phyloP scores from a whole-genome alignment of 2,113 vertebrate species.

The Colinus virginianus region DNA sequence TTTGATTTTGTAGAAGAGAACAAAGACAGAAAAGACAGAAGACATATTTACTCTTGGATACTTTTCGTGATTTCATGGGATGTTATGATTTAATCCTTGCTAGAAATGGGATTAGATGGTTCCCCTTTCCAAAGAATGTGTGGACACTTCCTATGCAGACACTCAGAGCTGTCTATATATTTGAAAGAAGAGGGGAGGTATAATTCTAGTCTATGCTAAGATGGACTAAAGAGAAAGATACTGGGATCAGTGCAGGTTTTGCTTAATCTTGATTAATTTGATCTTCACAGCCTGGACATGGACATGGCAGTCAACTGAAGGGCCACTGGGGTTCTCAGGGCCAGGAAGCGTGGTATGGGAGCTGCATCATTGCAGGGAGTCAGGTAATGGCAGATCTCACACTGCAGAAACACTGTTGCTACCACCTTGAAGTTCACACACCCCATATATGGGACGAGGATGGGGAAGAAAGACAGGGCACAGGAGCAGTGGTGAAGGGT shows the following conservation, averaged over 20 bases:
- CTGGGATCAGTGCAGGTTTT: not conserved
- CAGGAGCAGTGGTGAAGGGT: too few relatives aligned
- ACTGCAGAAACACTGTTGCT: not conserved
- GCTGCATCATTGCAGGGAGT: too few relatives aligned
- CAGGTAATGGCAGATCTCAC: not conserved
- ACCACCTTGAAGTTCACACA: not conserved
- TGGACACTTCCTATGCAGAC: not conserved
- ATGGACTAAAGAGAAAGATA: not conserved
- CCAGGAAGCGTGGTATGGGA: too few relatives aligned
- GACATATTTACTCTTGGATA: not conserved
- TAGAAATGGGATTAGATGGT: not conserved
- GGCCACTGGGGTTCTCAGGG: too few relatives aligned
- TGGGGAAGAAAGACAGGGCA: too few relatives aligned
- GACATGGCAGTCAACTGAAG: not conserved
- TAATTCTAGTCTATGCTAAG: not conserved
- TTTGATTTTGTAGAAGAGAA: constrained; percentile 26
- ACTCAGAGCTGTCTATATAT: not conserved
- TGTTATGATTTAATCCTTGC: not conserved
- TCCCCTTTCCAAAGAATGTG: not conserved
- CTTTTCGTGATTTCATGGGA: not conserved
- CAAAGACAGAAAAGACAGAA: not conserved
- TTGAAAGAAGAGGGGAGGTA: not conserved
- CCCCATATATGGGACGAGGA: too few relatives aligned
- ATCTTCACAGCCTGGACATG: not conserved
- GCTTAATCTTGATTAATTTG: not conserved